Conservation (phyloP, 2,888 invertebrate genomes). For the Cataglyphis cursor region DNA sequence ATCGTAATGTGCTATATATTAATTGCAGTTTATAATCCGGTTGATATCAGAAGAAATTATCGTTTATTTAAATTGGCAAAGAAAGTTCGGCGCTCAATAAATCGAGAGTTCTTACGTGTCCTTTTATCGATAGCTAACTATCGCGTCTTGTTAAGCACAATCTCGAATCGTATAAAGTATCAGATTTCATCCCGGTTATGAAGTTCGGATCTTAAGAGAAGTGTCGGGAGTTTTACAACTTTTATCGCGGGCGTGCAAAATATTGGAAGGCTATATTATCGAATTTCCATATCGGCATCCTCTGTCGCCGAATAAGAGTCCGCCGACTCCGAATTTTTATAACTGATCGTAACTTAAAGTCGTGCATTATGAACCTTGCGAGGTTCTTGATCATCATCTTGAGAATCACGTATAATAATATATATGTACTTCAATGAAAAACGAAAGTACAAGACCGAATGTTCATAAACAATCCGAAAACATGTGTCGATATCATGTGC, state of each 20-base stretch:
- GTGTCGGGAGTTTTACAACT: constrained; percentile 43
- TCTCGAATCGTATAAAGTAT: constrained; percentile 33
- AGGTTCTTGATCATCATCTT: constrained; percentile 11
- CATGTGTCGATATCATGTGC: neutral
- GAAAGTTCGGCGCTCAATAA: constrained; percentile 1
- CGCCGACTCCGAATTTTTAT: constrained; percentile 17
- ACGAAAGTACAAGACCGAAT: neutral
- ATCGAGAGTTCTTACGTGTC: neutral
- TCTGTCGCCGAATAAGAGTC: neutral
- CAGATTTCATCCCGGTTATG: constrained; percentile 37
- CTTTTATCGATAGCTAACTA: constrained; percentile 11
- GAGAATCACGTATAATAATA: constrained; percentile 3
- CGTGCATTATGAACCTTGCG: constrained; percentile 37
- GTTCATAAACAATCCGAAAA: neutral
- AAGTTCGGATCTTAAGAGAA: constrained; percentile 33
- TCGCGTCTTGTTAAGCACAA: constrained; percentile 19
- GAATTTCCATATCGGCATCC: constrained; percentile 47
- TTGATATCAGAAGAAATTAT: neutral
- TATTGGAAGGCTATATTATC: constrained; percentile 37
- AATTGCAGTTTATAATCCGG: neutral
- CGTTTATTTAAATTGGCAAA: neutral
- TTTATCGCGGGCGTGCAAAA: constrained; percentile 36
- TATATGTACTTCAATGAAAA: constrained; percentile 1
- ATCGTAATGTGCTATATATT: neutral
- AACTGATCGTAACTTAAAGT: constrained; percentile 28